phyloP scores from a whole-genome alignment of 2,113 vertebrate genomes.

The Orthonyx spaldingii region DNA sequence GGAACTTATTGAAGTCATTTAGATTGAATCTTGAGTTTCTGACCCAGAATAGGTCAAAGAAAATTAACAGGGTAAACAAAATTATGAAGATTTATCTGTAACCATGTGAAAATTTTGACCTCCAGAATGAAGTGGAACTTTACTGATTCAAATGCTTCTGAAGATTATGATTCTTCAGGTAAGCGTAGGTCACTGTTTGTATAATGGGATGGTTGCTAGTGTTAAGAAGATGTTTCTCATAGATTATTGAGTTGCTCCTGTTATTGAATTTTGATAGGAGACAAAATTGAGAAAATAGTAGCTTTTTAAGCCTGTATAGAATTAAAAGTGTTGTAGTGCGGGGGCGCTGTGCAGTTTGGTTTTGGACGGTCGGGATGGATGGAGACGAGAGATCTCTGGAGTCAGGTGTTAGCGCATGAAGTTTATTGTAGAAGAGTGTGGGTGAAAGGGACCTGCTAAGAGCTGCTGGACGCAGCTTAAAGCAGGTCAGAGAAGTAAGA shows the following conservation, averaged over 20 bases:
- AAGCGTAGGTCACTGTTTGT: neutral
- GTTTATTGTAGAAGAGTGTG: too few relatives aligned
- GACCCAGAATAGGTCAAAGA: neutral
- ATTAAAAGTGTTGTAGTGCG: too few relatives aligned
- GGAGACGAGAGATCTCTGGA: too few relatives aligned
- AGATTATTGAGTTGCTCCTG: neutral
- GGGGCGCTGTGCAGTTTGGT: too few relatives aligned
- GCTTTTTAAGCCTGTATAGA: neutral
- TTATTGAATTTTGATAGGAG: neutral
- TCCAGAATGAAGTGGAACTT: neutral
- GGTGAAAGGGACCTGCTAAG: too few relatives aligned
- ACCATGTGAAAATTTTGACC: neutral
- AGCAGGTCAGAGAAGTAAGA: too few relatives aligned
- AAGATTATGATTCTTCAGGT: neutral
- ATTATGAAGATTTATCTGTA: neutral
- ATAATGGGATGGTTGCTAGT: rapidly evolving
- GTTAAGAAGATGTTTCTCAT: neutral
- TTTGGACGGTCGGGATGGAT: too few relatives aligned
- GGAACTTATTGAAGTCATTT: rapidly evolving
- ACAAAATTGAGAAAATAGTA: neutral
- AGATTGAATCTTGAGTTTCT: neutral
- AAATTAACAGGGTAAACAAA: neutral
- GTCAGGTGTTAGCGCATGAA: too few relatives aligned
- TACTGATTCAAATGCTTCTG: neutral
- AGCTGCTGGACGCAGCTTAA: too few relatives aligned